Conservation (phyloP, 2,113 vertebrate genomes). For the Sturnira hondurensis region DNA sequence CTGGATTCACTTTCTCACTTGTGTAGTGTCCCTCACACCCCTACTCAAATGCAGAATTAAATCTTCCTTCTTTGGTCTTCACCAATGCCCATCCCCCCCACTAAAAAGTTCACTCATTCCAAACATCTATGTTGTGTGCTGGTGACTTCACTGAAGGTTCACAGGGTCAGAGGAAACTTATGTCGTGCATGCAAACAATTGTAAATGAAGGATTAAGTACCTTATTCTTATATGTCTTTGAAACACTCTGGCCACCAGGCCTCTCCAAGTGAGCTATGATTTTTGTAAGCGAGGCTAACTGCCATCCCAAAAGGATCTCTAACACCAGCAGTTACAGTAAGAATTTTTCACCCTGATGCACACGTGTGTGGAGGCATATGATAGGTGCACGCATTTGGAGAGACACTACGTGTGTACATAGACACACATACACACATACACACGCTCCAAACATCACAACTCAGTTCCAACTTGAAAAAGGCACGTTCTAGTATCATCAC, state of each 20-base stretch:
- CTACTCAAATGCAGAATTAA: neutral
- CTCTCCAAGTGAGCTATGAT: neutral
- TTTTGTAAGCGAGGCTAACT: neutral
- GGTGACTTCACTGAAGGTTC: neutral
- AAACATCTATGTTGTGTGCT: neutral
- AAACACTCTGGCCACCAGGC: neutral
- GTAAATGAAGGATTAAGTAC: neutral
- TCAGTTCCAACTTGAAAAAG: conserved; percentile 46
- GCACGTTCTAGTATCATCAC: conserved; percentile 19
- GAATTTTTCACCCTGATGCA: neutral
- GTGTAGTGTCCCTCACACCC: neutral
- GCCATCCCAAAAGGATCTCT: neutral
- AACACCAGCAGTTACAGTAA: conserved; percentile 25
- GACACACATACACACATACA: neutral
- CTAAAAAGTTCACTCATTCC: neutral
- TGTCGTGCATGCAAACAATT: neutral
- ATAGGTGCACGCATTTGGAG: neutral
- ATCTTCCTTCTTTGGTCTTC: neutral
- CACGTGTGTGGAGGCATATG: neutral
- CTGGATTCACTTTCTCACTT: neutral
- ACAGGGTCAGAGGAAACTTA: neutral
- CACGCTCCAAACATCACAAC: conserved; percentile 28
- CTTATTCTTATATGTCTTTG: neutral
- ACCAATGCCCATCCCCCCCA: neutral
- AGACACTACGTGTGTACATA: neutral